Conservation (phyloP, 1,140 invertebrate species). For the Drosophila pandora region DNA sequence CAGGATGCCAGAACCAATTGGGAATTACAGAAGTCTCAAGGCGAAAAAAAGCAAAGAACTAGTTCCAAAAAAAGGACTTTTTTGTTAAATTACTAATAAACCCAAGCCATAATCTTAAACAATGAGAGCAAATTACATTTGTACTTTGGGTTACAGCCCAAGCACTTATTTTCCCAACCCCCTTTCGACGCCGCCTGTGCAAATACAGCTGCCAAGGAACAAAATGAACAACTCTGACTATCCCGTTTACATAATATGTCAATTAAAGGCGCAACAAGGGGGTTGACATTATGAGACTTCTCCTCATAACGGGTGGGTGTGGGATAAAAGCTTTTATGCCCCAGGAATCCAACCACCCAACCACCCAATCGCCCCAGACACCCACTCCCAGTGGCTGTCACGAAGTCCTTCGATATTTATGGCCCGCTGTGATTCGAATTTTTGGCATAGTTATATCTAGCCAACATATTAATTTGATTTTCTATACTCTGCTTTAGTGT, state of each 20-base stretch:
- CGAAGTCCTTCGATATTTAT: conserved; percentile 21
- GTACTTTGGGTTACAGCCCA: neutral
- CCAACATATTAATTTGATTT: conserved; percentile 53
- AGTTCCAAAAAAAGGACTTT: too few relatives aligned
- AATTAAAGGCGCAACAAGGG: conserved; percentile 53
- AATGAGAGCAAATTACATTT: neutral
- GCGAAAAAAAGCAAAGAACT: too few relatives aligned
- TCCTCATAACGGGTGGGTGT: neutral
- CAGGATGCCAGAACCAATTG: neutral
- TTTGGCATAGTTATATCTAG: conserved; percentile 34
- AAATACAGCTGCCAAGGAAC: conserved; percentile 36
- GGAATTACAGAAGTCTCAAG: too few relatives aligned
- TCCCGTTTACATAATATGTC: conserved; percentile 78
- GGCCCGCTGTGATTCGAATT: conserved; percentile 31
- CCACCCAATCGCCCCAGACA: neutral
- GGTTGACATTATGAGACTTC: conserved; percentile 3
- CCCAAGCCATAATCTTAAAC: neutral
- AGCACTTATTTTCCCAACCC: conserved; percentile 18
- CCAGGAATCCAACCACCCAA: neutral
- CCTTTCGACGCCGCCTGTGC: conserved; percentile 13
- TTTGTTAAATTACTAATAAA: too few relatives aligned
- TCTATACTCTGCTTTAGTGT: conserved; percentile 13
- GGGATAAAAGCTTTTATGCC: conserved; percentile 33
- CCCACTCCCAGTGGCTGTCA: neutral
- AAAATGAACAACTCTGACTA: conserved; percentile 68